These are phyloP conservation scores for Drosophila flavopinicola DNA, from an alignment of 2,888 invertebrate species.

Conservation along the genomic window DNA sequence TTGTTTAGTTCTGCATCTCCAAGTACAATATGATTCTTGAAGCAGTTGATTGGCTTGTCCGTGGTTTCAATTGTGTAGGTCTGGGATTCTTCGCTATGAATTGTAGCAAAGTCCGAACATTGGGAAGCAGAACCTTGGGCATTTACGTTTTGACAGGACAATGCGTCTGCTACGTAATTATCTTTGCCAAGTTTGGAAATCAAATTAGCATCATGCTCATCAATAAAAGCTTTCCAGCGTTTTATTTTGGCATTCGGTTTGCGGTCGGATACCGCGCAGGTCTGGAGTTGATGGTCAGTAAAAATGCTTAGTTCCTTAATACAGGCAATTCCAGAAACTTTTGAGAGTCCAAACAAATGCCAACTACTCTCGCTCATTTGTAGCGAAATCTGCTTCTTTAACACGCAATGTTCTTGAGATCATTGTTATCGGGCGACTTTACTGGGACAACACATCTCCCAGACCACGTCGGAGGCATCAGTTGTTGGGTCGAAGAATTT, in stretches of 20 bases:
- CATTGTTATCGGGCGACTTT: no score
- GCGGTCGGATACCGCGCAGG: no score
- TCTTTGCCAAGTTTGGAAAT: constrained; percentile 13
- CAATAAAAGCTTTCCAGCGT: constrained; percentile 22
- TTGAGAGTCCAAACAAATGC: no score
- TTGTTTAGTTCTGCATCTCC: background rate
- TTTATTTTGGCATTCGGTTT: constrained; percentile 14
- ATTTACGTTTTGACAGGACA: constrained; percentile 13
- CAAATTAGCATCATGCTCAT: constrained; percentile 13
- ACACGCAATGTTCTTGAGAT: no score
- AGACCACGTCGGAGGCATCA: no score
- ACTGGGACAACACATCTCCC: no score
- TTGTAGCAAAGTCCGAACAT: constrained; percentile 7
- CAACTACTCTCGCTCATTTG: no score
- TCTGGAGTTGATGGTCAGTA: no score
- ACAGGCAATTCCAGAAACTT: no score
- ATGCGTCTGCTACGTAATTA: background rate
- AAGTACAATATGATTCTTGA: constrained; percentile 35
- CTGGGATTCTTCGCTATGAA: constrained; percentile 34
- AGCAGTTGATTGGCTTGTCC: constrained; percentile 48
- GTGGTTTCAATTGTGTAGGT: constrained; percentile 40
- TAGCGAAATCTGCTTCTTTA: no score
- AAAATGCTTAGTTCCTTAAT: no score
- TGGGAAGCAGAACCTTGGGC: background rate
- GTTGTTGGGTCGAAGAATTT: no score